Evolutionary conservation across 2,113 vertebrate species (phyloP).

Genomic region (Coreoperca whiteheadi): DNA sequence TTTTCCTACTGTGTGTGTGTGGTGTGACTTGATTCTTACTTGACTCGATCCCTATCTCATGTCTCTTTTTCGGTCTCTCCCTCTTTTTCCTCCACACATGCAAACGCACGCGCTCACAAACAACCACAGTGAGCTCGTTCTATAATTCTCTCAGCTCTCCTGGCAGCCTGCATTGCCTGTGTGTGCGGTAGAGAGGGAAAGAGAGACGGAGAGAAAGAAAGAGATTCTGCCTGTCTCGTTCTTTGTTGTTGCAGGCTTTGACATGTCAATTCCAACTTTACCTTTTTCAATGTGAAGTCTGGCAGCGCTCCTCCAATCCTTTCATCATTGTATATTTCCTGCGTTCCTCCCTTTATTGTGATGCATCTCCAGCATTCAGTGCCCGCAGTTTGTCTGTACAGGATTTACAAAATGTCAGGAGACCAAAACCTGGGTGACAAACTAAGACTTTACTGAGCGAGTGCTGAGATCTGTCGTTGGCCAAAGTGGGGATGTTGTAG

Average conservation of each 20-base stretch:
- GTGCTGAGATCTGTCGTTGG: conserved; percentile 35
- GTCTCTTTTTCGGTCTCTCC: conserved; percentile 39
- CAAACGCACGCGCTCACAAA: not conserved
- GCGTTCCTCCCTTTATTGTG: conserved; percentile 32
- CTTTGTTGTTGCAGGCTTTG: conserved; percentile 59
- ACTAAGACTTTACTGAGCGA: conserved; percentile 42
- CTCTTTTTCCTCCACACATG: not conserved
- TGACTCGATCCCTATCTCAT: conserved; percentile 33
- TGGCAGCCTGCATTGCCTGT: conserved; percentile 10
- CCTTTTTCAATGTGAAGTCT: conserved; percentile 46
- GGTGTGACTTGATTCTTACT: conserved; percentile 51
- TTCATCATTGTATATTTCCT: conserved; percentile 42
- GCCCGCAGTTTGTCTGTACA: conserved; percentile 49
- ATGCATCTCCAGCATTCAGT: conserved; percentile 29
- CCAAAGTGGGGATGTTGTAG: conserved; percentile 32
- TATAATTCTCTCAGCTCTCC: conserved; percentile 57
- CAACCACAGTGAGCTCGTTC: conserved; percentile 23
- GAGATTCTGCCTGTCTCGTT: conserved; percentile 38
- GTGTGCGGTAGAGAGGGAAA: conserved; percentile 14
- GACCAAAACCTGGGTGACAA: conserved; percentile 59
- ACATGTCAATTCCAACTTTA: conserved; percentile 55
- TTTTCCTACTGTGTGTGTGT: conserved; percentile 9
- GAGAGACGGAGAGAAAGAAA: conserved; percentile 27
- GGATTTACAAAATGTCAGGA: conserved; percentile 64
- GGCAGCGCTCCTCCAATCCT: conserved; percentile 34